Base-by-base conservation (phyloP, 2,113 vertebrate species). In the Mirounga angustirostris region DNA sequence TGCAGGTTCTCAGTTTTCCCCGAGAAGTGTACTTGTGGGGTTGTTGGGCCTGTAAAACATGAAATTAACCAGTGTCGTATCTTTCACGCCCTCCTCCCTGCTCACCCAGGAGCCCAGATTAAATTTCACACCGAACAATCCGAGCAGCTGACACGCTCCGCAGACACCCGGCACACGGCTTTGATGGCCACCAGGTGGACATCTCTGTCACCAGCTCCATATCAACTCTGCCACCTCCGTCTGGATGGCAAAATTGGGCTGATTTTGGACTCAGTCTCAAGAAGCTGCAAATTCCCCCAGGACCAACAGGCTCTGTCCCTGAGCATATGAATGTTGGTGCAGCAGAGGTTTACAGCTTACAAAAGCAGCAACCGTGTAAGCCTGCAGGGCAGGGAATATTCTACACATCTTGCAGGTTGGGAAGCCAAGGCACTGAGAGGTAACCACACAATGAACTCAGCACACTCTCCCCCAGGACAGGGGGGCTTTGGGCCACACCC, bases 31-130 rank as follows among this genome's bases (percentile, higher is more conserved):
- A 91, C 43, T 8, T 97, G 95, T 83, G 91, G 93, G 89, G 93
- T 97, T 97, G 86, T 87, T 92, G 95, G 96, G 91, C 73, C 93
- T 96, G 91, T 98, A 98, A 98, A 98, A 98, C 96, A 97, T 98
- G 98, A 98, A 98, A 98, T 98, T 98, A 98, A 97, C 96, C 97
- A 96, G 84, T 98, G 98, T 98, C 97, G 89, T 98, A 97, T 97
- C 87, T 97, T 97, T 98, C 96, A 98, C 69, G 19, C 92, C 97
- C 98, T 97, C 96, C 97, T 96, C 96, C 54, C 8, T 98, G 87
- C 36, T 94, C 92, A 97, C 96, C 74, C 94, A 96, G 73, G 54
- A 96, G 61, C 88, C 81, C 85, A 96, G 98, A 97, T 98, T 98
- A 97, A 97, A 97, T 98, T 98, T 98, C 98, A 97, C 98, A 93